Conservation (phyloP, 2,888 invertebrate species). For the Buathra laborator region DNA sequence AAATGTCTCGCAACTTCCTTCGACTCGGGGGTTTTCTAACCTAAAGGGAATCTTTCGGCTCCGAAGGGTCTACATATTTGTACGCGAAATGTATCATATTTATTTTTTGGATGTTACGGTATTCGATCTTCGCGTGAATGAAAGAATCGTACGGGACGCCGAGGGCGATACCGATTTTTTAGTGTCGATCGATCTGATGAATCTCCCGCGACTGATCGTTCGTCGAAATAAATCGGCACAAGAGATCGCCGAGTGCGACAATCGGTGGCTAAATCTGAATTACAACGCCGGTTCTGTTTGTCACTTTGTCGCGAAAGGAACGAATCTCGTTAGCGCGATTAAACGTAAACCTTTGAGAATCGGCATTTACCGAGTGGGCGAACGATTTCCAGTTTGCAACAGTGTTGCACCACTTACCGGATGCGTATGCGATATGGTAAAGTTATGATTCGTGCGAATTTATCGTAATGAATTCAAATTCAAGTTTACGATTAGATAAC, state of each 20-base stretch:
- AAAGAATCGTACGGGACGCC: conserved; percentile 66
- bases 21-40: conserved; percentile 2
- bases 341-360: conserved; percentile 67
- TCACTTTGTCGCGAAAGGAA: conserved; percentile 66
- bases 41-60: conserved; percentile 33
- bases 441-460: neutral
- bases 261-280: conserved; percentile 37
- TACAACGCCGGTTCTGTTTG: conserved; percentile 68
- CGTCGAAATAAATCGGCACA: conserved; percentile 22
- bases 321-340: conserved; percentile 61
- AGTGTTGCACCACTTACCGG: conserved; percentile 67
- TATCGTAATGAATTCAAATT: neutral
- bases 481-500: conserved; percentile 52
- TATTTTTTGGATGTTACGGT: conserved; percentile 69
- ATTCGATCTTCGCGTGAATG: conserved; percentile 60
- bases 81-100: conserved; percentile 61
- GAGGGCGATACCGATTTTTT: conserved; percentile 57
- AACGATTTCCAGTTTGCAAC: conserved; percentile 72
- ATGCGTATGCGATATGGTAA: conserved; percentile 74
- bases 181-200: conserved; percentile 66
- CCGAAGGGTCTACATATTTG: conserved; percentile 1
- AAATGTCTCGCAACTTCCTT: conserved; percentile 27
- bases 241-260: neutral
- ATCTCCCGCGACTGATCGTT: conserved; percentile 67
- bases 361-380: conserved; percentile 69